phyloP scores from a whole-genome alignment of 1,140 invertebrate genomes.

The Drosophila asahinai region DNA sequence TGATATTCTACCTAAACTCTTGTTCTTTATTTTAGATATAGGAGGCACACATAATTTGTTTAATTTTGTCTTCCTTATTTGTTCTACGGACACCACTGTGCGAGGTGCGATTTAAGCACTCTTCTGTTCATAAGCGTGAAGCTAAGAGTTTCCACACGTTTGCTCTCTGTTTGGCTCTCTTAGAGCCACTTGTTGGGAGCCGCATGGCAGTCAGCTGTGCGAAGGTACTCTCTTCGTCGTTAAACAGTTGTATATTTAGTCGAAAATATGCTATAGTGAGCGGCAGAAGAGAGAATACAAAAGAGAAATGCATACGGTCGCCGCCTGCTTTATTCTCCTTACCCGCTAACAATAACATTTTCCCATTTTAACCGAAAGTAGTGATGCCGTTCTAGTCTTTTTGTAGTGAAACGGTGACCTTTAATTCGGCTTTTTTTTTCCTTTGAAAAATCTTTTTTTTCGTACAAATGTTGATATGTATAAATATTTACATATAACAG shows the following conservation, averaged over 20 bases:
- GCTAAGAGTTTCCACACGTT: neutral
- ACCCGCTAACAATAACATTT: slow-evolving; percentile 1
- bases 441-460: no score
- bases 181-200: slow-evolving; percentile 66
- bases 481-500: no score
- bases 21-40: no score
- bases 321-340: neutral
- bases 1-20: no score
- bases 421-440: no score
- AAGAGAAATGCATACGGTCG: neutral
- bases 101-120: neutral
- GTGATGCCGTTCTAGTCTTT: neutral
- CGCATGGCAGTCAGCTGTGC: slow-evolving; percentile 16
- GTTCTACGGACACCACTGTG: neutral
- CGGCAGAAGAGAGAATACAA: neutral
- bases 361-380: neutral
- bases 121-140: neutral
- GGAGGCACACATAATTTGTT: no score
- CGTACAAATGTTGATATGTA: no score
- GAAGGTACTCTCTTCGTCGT: neutral
- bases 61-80: neutral
- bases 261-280: neutral
- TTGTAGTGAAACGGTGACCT: neutral
- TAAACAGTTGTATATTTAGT: neutral
- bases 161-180: slow-evolving; percentile 8